A percentile compares a stretch with the other conserved stretches of the same genome.
These are phyloP conservation scores for Tetanocera ferruginea DNA, from an alignment of 2,888 invertebrate genomes.

Conservation along the genomic window DNA sequence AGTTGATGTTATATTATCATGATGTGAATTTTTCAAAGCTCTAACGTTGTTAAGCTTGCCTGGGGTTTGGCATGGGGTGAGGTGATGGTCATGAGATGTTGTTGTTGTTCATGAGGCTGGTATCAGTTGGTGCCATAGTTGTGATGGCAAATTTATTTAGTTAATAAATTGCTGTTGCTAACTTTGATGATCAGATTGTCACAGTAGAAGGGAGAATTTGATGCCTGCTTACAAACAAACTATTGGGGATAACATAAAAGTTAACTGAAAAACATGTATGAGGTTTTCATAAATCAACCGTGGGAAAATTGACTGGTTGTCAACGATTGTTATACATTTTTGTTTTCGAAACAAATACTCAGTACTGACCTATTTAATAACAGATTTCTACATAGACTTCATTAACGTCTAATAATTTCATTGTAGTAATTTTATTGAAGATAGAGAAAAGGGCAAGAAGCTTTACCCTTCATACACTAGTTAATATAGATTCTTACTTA, in stretches of 20 bases:
- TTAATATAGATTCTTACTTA: too few species aligned
- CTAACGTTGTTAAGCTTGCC: background rate
- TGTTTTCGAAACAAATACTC: too few species aligned
- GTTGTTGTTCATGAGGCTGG: background rate
- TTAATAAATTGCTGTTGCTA: constrained; percentile 13
- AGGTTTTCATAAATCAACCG: too few species aligned
- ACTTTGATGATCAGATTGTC: background rate
- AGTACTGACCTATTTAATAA: too few species aligned
- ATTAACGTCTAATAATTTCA: background rate
- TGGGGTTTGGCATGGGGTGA: background rate
- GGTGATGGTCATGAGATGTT: constrained; percentile 16
- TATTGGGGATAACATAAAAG: too few species aligned
- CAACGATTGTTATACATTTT: too few species aligned
- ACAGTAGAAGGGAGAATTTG: background rate
- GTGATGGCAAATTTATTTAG: constrained; percentile 31
- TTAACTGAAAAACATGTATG: too few species aligned
- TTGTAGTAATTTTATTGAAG: background rate
- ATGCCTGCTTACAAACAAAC: too few species aligned
- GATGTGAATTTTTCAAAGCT: background rate
- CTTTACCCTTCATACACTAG: background rate
- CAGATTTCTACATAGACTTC: too few species aligned
- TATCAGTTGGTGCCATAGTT: constrained; percentile 32
- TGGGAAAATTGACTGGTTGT: too few species aligned
- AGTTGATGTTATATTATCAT: background rate
- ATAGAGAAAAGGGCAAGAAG: background rate